A percentile compares a stretch with the other conserved stretches of the same genome.
phyloP scores from a whole-genome alignment of 2,113 vertebrate genomes.

The Empidonax alnorum region DNA sequence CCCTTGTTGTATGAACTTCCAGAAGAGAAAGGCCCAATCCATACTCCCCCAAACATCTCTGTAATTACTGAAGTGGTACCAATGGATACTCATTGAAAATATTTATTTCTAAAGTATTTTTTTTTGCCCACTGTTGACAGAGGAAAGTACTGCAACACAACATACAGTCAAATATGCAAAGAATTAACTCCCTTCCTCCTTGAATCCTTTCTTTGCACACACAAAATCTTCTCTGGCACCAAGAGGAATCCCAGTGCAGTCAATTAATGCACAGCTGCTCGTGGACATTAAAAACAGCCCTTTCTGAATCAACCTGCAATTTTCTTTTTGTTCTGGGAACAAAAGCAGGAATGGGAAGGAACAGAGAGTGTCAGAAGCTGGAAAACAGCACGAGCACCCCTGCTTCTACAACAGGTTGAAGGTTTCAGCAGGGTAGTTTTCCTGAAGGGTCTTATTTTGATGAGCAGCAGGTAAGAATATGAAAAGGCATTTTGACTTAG shows the following conservation, averaged over 20 bases:
- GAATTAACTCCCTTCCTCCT: not conserved
- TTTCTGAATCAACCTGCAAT: not conserved
- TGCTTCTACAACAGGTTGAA: not conserved
- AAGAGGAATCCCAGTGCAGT: slow-evolving; percentile 19
- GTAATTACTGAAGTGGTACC: not conserved
- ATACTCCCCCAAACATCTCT: not conserved
- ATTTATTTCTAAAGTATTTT: not conserved
- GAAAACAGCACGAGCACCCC: not conserved
- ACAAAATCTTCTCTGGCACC: not conserved
- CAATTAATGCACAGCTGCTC: slow-evolving; percentile 26
- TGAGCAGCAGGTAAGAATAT: not conserved
- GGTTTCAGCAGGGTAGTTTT: not conserved
- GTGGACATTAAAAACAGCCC: not conserved
- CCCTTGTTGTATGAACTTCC: not conserved
- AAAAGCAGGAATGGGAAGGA: not conserved
- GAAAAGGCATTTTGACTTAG: not conserved
- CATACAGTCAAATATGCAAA: not conserved
- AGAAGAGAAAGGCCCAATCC: not conserved
- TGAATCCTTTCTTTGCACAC: not conserved
- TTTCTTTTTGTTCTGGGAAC: not conserved
- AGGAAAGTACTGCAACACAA: not conserved
- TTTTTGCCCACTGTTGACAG: not conserved
- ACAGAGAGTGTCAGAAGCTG: not conserved
- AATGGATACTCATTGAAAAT: not conserved
- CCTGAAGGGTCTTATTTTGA: not conserved